Base-by-base conservation (phyloP, 2,797 vertebrate species). In the Premnoplex brunnescens region DNA sequence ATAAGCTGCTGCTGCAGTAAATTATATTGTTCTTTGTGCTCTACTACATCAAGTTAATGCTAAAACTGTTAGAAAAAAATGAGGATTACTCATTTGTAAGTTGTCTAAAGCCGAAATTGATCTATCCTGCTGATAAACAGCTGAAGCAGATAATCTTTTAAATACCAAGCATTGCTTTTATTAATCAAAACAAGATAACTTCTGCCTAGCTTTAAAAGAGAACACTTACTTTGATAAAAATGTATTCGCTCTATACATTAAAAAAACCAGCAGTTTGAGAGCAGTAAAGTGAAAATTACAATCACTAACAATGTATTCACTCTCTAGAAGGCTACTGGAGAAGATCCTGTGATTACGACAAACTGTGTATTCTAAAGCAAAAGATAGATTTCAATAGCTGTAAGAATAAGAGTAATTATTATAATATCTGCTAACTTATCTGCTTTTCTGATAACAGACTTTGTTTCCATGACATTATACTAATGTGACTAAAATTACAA, bases 181-280 rank as follows among this genome's bases (percentile, higher is more conserved):
- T 62, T 71, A 68, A 67, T 46, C 66, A 89, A 86, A 93, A 64
- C 41, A 91, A 90, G 87, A 88, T 87, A 94, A 88, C 68, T 36
- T 86, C 68, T 95, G 56, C 32, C 19, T 37, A 74, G 46, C 54
- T 74, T 92, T 62, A 64, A 86, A 89, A 71, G 46, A 84, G 15
- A n/a, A 46, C 44, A 22, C 44, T 46, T 46, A 88, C 74, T 85
- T 75, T 59, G 21, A 62, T 60, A 5, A 75, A 89, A 27, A 48
- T 14, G 5, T 59, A 63, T 52, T 44, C 9, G 55, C n/a, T 67
- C 34, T 41, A 46, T 46, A 46, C 21, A 22, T 52, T 89, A 18
- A 51, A 85, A 84, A 77, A 80, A 16, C 0, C 21, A 49, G 27
- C 10, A 39, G 32, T 41, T 37, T 69, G 64, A 92, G 94, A 86